phyloP scores from a whole-genome alignment of 1,140 invertebrate genomes.

The Steinernema feltiae region DNA sequence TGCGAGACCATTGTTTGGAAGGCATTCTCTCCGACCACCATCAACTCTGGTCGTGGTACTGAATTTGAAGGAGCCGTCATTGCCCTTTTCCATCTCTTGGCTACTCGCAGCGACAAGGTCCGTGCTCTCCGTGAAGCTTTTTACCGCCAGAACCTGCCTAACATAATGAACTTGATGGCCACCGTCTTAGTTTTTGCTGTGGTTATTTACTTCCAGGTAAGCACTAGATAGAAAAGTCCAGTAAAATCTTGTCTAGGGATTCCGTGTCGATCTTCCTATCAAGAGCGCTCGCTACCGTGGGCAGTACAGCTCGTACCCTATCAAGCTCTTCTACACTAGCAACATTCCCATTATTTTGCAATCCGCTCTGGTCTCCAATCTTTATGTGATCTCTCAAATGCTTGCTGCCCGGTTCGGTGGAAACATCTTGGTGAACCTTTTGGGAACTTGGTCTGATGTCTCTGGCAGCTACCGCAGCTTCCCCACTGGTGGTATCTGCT shows the following conservation, averaged over 20 bases:
- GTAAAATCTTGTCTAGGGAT: conserved; percentile 69
- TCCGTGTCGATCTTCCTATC: conserved; percentile 97
- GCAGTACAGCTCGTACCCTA: conserved; percentile 97
- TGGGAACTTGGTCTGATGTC: conserved; percentile 98
- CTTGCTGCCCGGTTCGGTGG: conserved; percentile 91
- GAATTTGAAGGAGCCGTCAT: conserved; percentile 98
- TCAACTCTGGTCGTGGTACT: conserved; percentile 86
- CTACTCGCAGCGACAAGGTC: conserved; percentile 95
- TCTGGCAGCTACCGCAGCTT: conserved; percentile 88
- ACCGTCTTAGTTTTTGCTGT: conserved; percentile 97
- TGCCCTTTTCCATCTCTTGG: conserved; percentile 89
- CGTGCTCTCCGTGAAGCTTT: conserved; percentile 93
- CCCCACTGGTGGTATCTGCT: conserved; percentile 69
- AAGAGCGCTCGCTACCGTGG: conserved; percentile 97
- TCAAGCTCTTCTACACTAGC: conserved; percentile 99
- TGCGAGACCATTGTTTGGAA: conserved; percentile 99
- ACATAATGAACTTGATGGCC: conserved; percentile 95
- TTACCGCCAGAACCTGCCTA: conserved; percentile 97
- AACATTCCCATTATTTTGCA: conserved; percentile 99
- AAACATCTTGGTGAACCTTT: conserved; percentile 91
- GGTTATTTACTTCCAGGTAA: conserved; percentile 95
- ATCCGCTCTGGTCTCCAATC: conserved; percentile 94
- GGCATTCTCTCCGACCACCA: conserved; percentile 96
- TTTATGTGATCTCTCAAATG: conserved; percentile 98
- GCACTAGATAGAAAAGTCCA: conserved; percentile 18